Evolutionary conservation across 2,797 vertebrate genomes (phyloP).

Genomic region (Molossus alvarezi): DNA sequence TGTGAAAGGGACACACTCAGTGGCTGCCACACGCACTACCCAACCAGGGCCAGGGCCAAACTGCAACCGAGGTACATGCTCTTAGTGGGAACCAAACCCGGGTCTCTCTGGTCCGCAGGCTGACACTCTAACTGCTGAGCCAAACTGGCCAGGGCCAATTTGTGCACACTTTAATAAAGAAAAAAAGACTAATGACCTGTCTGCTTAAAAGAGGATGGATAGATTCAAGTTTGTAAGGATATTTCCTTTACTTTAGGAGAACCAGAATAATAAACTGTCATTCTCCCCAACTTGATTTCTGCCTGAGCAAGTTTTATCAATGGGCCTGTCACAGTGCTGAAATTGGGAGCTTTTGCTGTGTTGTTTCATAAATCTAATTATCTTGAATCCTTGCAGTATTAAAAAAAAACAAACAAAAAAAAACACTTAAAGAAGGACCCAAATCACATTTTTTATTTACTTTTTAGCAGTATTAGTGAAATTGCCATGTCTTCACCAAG

Average conservation of each 20-base stretch:
- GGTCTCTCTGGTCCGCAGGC: no score
- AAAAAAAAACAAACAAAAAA: neutral
- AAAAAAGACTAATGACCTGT: constrained; percentile 74
- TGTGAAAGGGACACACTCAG: no score
- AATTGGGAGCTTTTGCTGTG: constrained; percentile 12
- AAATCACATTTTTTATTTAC: constrained; percentile 68
- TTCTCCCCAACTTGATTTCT: constrained; percentile 52
- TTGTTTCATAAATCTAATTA: constrained; percentile 70
- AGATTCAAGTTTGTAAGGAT: constrained; percentile 27
- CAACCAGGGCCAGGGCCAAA: no score
- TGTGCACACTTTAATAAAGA: constrained; percentile 70
- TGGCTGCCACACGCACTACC: no score
- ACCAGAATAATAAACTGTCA: constrained; percentile 70
- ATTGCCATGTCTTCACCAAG: constrained; percentile 53
- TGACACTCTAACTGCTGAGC: no score
- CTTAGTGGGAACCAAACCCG: no score
- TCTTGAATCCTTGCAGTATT: constrained; percentile 7
- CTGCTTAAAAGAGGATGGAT: constrained; percentile 66
- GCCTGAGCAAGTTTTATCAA: constrained; percentile 80
- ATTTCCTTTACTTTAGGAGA: constrained; percentile 62
- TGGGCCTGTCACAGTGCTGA: constrained; percentile 64
- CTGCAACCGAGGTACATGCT: no score
- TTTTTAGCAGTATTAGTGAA: constrained; percentile 61
- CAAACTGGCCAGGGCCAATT: neutral
- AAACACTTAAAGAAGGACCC: neutral